Base-by-base conservation (phyloP, 2,113 vertebrate species). In the Sebastes schlegelii region DNA sequence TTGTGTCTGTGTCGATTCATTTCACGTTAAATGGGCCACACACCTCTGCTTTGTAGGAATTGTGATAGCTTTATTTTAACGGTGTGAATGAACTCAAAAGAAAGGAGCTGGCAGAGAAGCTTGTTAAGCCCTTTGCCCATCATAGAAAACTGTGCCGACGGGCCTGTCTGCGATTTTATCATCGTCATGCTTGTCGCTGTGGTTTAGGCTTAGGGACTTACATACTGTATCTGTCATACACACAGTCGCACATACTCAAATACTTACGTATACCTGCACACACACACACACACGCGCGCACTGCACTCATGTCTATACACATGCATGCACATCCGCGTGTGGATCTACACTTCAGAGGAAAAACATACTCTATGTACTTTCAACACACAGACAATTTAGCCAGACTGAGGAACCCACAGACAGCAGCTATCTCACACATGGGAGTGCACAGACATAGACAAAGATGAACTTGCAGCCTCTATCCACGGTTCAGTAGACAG, bases 111-210 rank as follows among this genome's bases (percentile, higher is more conserved):
- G 85, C 90, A 86, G 70, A 76, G 60, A 79, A 70, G 89, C 88
- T 86, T 88, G 84, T 86, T 90, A 92, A 92, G 83, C 89, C 75
- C 43, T 88, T 89, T 88, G 87, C 80, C 63, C 71, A 77, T 88
- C 82, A 72, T 74, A 68, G 79, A 86, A 84, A 82, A 81, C 77
- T 62, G 67, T 49, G 87, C 91, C 77, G 69, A 80, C 80, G 88
- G 89, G 83, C 86, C 77, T 55, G 86, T 86, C 86, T 89, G 79
- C 16, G 70, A 89, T 89, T 89, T 75, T 78, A 80, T 89, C 83
- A 61, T 76, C 76, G 86, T 92, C 89, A 90, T 78, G 88, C 84
- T 72, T 91, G 88, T 90, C 86, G 49, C 74, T 86, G 58, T 52
- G 71, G 87, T 86, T 92, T 88, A 83, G 74, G 69, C 76, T 90